phyloP scores from a whole-genome alignment of 2,888 invertebrate genomes.

The Drosophila subsilvestris region DNA sequence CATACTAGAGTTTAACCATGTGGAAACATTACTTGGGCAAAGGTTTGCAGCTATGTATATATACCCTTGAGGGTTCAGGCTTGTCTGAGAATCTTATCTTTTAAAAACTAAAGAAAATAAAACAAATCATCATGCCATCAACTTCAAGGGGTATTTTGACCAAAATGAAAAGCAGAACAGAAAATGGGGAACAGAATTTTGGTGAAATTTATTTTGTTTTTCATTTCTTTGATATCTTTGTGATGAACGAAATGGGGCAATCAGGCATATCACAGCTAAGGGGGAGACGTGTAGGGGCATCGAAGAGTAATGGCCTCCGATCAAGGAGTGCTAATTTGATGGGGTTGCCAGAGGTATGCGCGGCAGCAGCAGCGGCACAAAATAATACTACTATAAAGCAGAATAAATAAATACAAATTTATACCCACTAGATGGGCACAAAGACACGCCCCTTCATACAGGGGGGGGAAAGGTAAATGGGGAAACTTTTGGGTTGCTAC shows the following conservation, averaged over 20 bases:
- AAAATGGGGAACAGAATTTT: background rate
- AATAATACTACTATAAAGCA: slow-evolving; percentile 9
- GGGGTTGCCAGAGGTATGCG: slow-evolving; percentile 23
- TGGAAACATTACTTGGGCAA: too few relatives aligned
- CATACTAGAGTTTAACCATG: too few relatives aligned
- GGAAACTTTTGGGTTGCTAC: slow-evolving; percentile 64
- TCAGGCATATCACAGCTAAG: slow-evolving; percentile 24
- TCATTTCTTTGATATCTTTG: slow-evolving; percentile 41
- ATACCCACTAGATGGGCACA: slow-evolving; percentile 1
- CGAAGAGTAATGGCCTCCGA: slow-evolving; percentile 42
- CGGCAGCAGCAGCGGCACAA: slow-evolving; percentile 6
- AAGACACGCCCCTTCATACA: background rate
- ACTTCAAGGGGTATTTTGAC: background rate
- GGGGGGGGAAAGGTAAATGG: slow-evolving; percentile 14
- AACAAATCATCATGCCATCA: background rate
- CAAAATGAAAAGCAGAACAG: background rate
- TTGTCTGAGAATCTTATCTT: too few relatives aligned
- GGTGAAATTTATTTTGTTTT: slow-evolving; percentile 33
- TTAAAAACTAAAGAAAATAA: too few relatives aligned
- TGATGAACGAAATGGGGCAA: slow-evolving; percentile 45
- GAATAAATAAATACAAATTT: slow-evolving; percentile 20
- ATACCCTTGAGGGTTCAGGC: too few relatives aligned
- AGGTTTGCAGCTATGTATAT: too few relatives aligned
- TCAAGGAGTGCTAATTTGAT: slow-evolving; percentile 47
- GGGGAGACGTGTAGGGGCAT: background rate